Evolutionary conservation across 2,888 invertebrate species (phyloP), one percentile per base, ranked within the genome.

Genomic region (Drosophila paranaensis): DNA sequence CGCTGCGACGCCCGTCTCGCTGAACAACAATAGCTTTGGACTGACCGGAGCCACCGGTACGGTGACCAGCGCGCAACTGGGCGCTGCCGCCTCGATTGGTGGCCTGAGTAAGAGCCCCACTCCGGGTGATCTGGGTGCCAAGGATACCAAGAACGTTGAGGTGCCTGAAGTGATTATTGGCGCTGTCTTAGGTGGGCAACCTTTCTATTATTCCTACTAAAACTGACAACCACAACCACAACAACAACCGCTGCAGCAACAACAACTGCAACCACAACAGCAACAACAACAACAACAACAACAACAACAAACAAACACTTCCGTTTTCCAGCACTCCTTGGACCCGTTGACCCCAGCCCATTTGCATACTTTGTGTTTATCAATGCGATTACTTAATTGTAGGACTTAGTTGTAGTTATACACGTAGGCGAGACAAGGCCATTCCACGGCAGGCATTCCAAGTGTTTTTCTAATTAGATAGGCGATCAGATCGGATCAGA

Each of bases 111-210:
- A 97, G 95, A 96, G 96, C 93, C 95, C 95, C 81, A 96, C 96
- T 92, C 96, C 96, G 81, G 96, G 96, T 82, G 96, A 96, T 94
- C 94, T 95, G 90, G 94, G 94, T 89, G 95, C 94, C 93, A 96
- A 96, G 94, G 97, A 97, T 94, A 94, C 96, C 91, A 97, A 97
- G 94, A 97, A 97, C 94, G 96, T 98, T 92, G 98, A 98, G 95
- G 98, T 99, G 93, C 96, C 98, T 71, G 97, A 98, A 95, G 96
- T 96, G 93, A 98, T 98, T 94, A 98, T 99, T 93, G 99, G 98
- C 92, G 98, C 98, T 92, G 98, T 99, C 92, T 95, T 99, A 93
- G 99, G 98, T 94, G 93, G 94, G 94, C 92, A 84, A 83, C 84
- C 76, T 54, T 92, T 90, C 88, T 92, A 91, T 90, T 93, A 92